phyloP scores from a whole-genome alignment of 2,888 invertebrate species.

The Perdita meconis region DNA sequence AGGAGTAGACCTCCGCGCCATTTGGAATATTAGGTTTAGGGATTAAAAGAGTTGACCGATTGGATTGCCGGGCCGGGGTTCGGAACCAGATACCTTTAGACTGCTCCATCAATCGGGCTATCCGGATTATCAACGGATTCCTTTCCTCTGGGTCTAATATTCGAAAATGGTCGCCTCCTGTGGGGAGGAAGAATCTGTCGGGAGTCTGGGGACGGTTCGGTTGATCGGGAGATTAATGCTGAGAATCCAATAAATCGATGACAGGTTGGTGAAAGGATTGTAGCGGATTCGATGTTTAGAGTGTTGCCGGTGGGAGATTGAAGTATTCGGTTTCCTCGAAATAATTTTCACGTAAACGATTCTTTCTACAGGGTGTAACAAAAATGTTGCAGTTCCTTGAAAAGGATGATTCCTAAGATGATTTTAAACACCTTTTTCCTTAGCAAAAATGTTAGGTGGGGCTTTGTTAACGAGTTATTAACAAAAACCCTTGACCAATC shows the following conservation, averaged over 20 bases:
- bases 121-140: conserved; percentile 1
- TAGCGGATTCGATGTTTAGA: background rate
- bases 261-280: background rate
- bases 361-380: too few relatives aligned
- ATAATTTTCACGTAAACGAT: too few relatives aligned
- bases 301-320: too few relatives aligned
- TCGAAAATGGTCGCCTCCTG: conserved; percentile 12
- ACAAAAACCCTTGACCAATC: too few relatives aligned
- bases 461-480: too few relatives aligned
- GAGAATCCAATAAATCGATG: background rate
- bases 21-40: conserved; percentile 8
- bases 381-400: too few relatives aligned
- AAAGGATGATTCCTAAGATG: too few relatives aligned
- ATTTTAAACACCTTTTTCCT: too few relatives aligned
- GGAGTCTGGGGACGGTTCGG: background rate
- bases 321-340: too few relatives aligned
- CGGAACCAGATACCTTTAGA: background rate
- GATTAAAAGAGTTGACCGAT: conserved; percentile 14
- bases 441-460: too few relatives aligned
- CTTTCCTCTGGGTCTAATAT: conserved; percentile 8
- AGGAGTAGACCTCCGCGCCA: background rate
- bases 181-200: background rate
- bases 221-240: conserved; percentile 1
- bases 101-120: conserved; percentile 7
- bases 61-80: conserved; percentile 1